These are phyloP conservation scores for Trinectes maculatus DNA, from an alignment of 2,113 vertebrate species.

Conservation along the genomic window DNA sequence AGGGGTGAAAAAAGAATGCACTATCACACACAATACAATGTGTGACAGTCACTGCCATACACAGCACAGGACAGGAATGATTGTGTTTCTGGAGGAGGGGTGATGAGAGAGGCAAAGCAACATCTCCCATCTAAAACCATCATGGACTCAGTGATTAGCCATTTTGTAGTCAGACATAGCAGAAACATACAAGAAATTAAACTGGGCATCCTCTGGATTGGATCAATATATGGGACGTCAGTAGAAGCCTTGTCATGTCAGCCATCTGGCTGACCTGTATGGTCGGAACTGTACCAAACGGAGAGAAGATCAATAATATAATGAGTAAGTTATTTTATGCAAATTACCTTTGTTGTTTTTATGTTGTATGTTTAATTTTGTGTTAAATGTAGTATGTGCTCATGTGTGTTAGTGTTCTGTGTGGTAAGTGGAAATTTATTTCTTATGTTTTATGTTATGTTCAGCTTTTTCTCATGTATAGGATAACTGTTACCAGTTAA, in stretches of 20 bases:
- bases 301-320: conserved; percentile 28
- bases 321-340: conserved; percentile 55
- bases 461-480: background rate
- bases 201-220: background rate
- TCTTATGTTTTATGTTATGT: background rate
- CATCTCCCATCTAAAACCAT: conserved; percentile 23
- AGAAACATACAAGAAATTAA: background rate
- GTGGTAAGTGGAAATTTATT: background rate
- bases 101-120: conserved; percentile 37
- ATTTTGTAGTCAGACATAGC: conserved; percentile 6
- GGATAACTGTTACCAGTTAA: background rate
- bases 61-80: conserved; percentile 66
- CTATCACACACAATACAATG: conserved; percentile 74
- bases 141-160: conserved; percentile 32
- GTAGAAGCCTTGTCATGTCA: background rate
- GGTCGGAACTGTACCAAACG: conserved; percentile 15
- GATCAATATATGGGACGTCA: background rate
- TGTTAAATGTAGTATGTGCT: background rate
- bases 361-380: too few species aligned
- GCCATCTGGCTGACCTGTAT: conserved; percentile 2
- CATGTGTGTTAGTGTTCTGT: background rate
- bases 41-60: conserved; percentile 84
- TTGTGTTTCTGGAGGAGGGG: conserved; percentile 32
- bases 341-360: background rate
- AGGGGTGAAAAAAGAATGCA: conserved; percentile 28